Percentiles rank a stretch among this genome's conserved stretches.
Conservation (phyloP, 2,797 vertebrate genomes). For the Malacoraja senta region DNA sequence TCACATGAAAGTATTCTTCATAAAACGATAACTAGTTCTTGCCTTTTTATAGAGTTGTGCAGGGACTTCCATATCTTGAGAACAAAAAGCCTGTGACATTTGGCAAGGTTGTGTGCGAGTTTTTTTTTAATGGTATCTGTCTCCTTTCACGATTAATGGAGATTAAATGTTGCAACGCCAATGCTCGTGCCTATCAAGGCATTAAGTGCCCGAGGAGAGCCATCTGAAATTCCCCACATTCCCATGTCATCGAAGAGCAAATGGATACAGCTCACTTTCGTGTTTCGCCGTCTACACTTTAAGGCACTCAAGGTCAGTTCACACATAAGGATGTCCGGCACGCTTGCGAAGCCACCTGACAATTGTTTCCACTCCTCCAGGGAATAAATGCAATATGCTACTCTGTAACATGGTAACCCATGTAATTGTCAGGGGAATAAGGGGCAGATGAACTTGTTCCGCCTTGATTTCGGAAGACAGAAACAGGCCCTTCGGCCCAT, state of each 20-base stretch:
- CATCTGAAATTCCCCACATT: not conserved
- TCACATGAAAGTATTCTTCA: conserved; percentile 14
- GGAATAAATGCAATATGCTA: not conserved
- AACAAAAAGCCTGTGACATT: not conserved
- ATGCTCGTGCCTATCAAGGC: not conserved
- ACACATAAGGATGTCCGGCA: not conserved
- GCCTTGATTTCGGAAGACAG: not conserved
- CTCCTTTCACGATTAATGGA: not conserved
- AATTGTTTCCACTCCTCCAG: not conserved
- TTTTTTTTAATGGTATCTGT: not conserved
- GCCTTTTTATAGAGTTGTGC: not conserved
- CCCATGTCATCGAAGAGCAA: not conserved
- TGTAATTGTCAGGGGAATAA: too few species aligned
- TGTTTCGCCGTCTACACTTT: not conserved
- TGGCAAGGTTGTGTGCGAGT: not conserved
- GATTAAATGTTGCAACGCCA: not conserved
- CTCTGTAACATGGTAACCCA: too few species aligned
- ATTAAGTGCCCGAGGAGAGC: not conserved
- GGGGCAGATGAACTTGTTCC: not conserved
- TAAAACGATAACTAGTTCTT: not conserved
- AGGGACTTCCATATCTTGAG: not conserved
- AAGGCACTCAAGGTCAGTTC: not conserved
- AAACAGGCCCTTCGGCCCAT: not conserved
- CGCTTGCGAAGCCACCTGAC: not conserved
- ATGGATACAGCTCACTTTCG: not conserved